Base-by-base conservation (phyloP, 1,140 invertebrate species). In the Venustaconcha ellipsiformis region DNA sequence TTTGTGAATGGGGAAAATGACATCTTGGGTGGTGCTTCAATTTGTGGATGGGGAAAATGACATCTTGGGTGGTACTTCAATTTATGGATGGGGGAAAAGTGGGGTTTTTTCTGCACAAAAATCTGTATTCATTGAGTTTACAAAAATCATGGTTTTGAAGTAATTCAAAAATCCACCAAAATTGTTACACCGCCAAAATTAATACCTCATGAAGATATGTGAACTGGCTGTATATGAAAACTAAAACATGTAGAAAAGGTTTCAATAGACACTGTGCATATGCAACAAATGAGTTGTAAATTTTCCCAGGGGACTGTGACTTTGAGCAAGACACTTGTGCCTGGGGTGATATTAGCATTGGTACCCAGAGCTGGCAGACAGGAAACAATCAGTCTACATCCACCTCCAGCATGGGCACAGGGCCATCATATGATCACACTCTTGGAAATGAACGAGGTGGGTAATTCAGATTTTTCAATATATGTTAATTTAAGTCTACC, bases 341-440 rank as follows among this genome's bases (percentile, higher is more conserved):
- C 23, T 89, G 88, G 87, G 73, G 37, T 13, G 74, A 73, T 5
- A 74, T 55, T 17, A 68, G 63, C 56, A 64, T 14, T 57, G 84
- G 84, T 57, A 72, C 79, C 18, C 85, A 84, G 78, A 77, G 83
- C 55, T 89, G 88, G 88, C 56, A 60, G 20, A 75, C 80, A 59
- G 79, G 80, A 57, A 74, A 69, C 15, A 86, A 87, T n/a, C 59
- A 62, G 6, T 82, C 83, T 17, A 68, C 79, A 4, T 75, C 80
- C 2, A 13, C 62, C 5, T 66, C 67, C 12, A 84, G 79, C 48
- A 72, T 77, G 75, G 70, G 69, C 26, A 15, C 37, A 20, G 86
- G 87, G 68, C 85, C 87, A 18, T 15, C 37, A 23, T 79, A 79
- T 74, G 88, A 89, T 72, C 88, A 89, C 75, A 89, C 88, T 1